These are phyloP conservation scores for Taenaris catops DNA, from an alignment of 2,888 invertebrate genomes.

Conservation along the genomic window DNA sequence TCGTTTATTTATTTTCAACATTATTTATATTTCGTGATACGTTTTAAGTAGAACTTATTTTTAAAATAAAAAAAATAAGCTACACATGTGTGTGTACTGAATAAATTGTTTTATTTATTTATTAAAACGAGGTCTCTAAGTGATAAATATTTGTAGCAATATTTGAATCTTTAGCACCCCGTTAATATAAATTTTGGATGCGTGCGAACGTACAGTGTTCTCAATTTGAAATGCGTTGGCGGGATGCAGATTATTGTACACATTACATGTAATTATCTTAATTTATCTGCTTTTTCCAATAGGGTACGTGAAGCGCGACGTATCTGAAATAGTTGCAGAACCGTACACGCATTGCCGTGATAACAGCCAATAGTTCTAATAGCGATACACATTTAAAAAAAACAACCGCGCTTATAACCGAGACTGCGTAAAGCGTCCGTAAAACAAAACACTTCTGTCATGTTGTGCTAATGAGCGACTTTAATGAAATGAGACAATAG, in stretches of 20 bases:
- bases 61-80: slow-evolving; percentile 59
- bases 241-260: slow-evolving; percentile 46
- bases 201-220: slow-evolving; percentile 44
- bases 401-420: too few relatives aligned
- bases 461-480: too few relatives aligned
- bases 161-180: slow-evolving; percentile 59
- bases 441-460: too few relatives aligned
- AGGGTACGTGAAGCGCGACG: slow-evolving; percentile 65
- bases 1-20: slow-evolving; percentile 7
- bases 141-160: slow-evolving; percentile 59
- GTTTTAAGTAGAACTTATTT: slow-evolving; percentile 56
- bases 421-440: too few relatives aligned
- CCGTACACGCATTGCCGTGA: slow-evolving; percentile 51
- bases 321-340: slow-evolving; percentile 58
- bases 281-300: slow-evolving; percentile 75
- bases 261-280: slow-evolving; percentile 70
- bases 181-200: slow-evolving; percentile 27
- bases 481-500: too few relatives aligned
- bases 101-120: slow-evolving; percentile 19
- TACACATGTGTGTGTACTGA: slow-evolving; percentile 29
- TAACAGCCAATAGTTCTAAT: too few relatives aligned
- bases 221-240: slow-evolving; percentile 47
- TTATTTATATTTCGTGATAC: slow-evolving; percentile 15
- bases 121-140: slow-evolving; percentile 43
- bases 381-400: too few relatives aligned